Percentiles rank a stretch among this genome's conserved stretches.
These are phyloP conservation scores for Platygyra sinensis DNA, from an alignment of 64 coral and sea anemone species.

Conservation along the genomic window DNA sequence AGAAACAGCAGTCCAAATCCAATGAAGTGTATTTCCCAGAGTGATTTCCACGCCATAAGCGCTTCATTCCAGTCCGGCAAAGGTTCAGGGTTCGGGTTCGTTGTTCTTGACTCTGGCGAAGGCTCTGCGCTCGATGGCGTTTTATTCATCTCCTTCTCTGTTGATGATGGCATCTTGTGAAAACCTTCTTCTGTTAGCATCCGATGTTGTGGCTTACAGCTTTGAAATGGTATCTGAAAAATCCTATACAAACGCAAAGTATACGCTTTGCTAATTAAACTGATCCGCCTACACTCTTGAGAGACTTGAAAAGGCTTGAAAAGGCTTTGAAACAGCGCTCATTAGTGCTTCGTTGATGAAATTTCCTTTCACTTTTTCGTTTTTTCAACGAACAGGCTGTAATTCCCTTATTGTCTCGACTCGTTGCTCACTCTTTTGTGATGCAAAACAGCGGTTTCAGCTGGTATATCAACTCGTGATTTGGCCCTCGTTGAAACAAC, in stretches of 20 bases:
- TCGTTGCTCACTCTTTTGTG: not conserved
- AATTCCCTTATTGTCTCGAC: not conserved
- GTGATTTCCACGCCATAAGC: conserved; percentile 46
- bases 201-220: not conserved
- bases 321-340: not conserved
- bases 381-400: not conserved
- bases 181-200: not conserved
- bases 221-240: not conserved
- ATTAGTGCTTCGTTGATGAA: not conserved
- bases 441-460: conserved; percentile 1
- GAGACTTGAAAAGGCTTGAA: too few species aligned
- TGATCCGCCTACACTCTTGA: not conserved
- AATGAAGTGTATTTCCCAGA: conserved; percentile 76
- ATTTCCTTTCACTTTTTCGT: not conserved
- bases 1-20: conserved; percentile 71
- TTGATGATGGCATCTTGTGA: not conserved
- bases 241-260: too few species aligned
- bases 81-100: conserved; percentile 61
- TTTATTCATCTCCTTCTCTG: not conserved
- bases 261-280: not conserved
- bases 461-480: not conserved
- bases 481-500: not conserved
- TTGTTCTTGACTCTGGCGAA: not conserved
- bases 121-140: not conserved
- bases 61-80: conserved; percentile 70